A percentile compares a stretch with the other conserved stretches of the same genome.
Evolutionary conservation across 2,888 invertebrate species (phyloP).

Genomic region (Helicoverpa assulta): DNA sequence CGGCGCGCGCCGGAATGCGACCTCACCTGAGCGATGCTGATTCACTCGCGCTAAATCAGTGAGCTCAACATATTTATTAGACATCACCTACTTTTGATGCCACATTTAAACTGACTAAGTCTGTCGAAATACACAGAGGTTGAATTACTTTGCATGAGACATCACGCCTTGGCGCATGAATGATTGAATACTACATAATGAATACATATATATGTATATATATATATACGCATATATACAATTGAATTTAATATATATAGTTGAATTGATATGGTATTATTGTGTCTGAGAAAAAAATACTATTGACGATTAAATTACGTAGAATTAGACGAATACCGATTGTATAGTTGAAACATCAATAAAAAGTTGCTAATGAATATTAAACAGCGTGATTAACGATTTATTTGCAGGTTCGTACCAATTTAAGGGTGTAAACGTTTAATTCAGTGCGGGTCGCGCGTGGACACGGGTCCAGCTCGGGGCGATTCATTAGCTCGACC

Average conservation of each 20-base stretch:
- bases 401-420: constrained; percentile 83
- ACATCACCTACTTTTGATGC: constrained; percentile 74
- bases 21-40: constrained; percentile 88
- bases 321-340: neutral
- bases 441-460: constrained; percentile 80
- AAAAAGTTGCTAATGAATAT: constrained; percentile 67
- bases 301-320: no score
- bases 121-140: constrained; percentile 44
- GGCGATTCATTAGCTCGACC: constrained; percentile 89
- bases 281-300: no score
- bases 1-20: constrained; percentile 86
- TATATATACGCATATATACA: no score
- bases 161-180: constrained; percentile 4
- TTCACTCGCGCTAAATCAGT: constrained; percentile 88
- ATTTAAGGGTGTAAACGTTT: constrained; percentile 86
- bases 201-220: neutral
- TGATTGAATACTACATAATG: neutral
- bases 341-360: constrained; percentile 57
- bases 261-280: no score
- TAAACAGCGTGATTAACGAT: constrained; percentile 83
- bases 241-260: no score
- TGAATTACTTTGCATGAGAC: constrained; percentile 20
- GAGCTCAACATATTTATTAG: constrained; percentile 82
- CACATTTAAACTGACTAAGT: constrained; percentile 66
- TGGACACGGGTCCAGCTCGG: constrained; percentile 85